phyloP scores from a whole-genome alignment of 2,797 vertebrate species.

The Darevskia mixta region DNA sequence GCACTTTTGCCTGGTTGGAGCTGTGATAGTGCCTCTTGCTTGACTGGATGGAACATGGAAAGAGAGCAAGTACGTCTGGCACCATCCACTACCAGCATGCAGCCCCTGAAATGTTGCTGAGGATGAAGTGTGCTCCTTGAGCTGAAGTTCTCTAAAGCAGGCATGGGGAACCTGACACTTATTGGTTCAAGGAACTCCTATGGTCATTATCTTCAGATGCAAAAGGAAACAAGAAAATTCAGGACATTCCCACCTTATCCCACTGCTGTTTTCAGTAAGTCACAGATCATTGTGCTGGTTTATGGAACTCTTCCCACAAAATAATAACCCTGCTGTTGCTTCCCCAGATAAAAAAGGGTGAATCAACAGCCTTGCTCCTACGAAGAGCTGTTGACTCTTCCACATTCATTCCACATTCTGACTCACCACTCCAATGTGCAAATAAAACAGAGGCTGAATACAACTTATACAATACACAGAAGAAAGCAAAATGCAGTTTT shows the following conservation, averaged over 20 bases:
- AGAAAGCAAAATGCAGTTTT: constrained; percentile 54
- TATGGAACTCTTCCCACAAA: not conserved
- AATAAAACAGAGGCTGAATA: constrained; percentile 3
- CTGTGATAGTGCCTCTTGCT: too few species aligned
- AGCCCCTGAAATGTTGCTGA: too few species aligned
- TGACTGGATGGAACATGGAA: too few species aligned
- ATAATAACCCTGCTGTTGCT: not conserved
- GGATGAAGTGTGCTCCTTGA: too few species aligned
- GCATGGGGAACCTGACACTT: too few species aligned
- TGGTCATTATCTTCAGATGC: not conserved
- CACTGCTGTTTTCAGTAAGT: not conserved
- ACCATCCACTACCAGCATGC: too few species aligned
- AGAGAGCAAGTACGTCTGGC: too few species aligned
- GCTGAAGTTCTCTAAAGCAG: too few species aligned
- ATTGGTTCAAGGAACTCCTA: too few species aligned
- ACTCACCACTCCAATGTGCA: not conserved
- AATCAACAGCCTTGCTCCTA: not conserved
- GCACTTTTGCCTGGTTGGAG: too few species aligned
- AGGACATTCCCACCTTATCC: not conserved
- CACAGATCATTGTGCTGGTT: not conserved
- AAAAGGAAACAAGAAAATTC: constrained; percentile 4
- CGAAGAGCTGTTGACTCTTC: not conserved
- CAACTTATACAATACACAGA: constrained; percentile 48
- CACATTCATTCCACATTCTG: not conserved
- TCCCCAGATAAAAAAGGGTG: constrained; percentile 9